Evolutionary conservation across 1,140 invertebrate genomes (phyloP), one percentile per base, ranked within the genome.

Genomic region (Ips typographus): DNA sequence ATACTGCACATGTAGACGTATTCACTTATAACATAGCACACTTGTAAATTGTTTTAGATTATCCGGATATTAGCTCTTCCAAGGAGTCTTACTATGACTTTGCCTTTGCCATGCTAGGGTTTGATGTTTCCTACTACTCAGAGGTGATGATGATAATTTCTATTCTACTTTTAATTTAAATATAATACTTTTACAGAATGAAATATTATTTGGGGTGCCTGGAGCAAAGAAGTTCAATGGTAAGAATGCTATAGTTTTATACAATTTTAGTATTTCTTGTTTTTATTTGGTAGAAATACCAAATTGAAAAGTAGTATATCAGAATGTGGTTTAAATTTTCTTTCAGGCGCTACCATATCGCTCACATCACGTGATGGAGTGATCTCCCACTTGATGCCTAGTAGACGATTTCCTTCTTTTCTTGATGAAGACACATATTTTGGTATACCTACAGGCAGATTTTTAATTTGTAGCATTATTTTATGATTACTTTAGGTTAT

Each of bases 31-130:
- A 22, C 22, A 22, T 22, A 22, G 22, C 22, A 22, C 0, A 22
- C 22, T 22, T 22, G 22, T 22, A 22, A 22, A 22, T 22, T 22
- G 22, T 65, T 52, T 53, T 55, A 4, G n/a, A 2, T 56, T 55
- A 56, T 59, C 61, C 38, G 61, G 66, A 68, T 61, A 43, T 49
- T 37, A 4, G 47, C 44, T 22, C 43, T 43, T 6, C 43, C 8
- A 6, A 8, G 8, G 6, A n/a, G 40, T 1, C 8, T 40, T 69
- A 63, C 49, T 69, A 69, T 58, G 41, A 69, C 8, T 57, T 57
- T 63, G 67, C 51, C 0, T 69, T 56, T 43, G 67, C 59, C 22
- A 63, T 69, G 51, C 59, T 60, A 7, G 67, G 67, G 7, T 63
- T 69, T 44, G 67, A 69, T 47, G 41, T 69, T 41, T 55, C 60